These are phyloP conservation scores for Erynnis tages DNA, from an alignment of 2,888 invertebrate genomes.

Conservation along the genomic window DNA sequence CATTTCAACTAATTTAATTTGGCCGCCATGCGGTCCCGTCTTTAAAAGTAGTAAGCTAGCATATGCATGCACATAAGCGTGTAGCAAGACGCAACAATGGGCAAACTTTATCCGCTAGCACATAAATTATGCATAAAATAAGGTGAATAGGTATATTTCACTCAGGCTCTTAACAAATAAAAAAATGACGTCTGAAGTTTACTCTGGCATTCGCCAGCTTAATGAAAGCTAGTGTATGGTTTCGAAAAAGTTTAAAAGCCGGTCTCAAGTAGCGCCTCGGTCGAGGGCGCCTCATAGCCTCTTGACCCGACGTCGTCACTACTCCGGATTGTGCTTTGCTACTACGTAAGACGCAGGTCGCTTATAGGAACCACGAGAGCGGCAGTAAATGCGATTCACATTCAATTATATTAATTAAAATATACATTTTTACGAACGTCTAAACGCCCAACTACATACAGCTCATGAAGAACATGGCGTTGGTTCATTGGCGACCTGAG, in stretches of 20 bases:
- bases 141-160: conserved; percentile 23
- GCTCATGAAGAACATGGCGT: too few species aligned
- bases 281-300: conserved; percentile 67
- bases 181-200: conserved; percentile 41
- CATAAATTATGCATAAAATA: conserved; percentile 26
- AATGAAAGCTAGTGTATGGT: conserved; percentile 65
- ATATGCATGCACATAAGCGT: background rate
- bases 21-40: background rate
- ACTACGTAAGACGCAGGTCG: background rate
- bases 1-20: conserved; percentile 6
- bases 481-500: too few species aligned
- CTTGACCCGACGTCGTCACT: conserved; percentile 55
- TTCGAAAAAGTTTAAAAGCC: conserved; percentile 69
- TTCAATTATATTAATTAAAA: too few species aligned
- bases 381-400: background rate
- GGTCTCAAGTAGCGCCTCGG: conserved; percentile 58
- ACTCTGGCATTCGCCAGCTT: conserved; percentile 52
- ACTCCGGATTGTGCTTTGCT: conserved; percentile 15
- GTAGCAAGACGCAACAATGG: conserved; percentile 21
- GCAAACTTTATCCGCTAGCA: conserved; percentile 11
- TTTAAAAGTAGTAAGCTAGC: background rate
- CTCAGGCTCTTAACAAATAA: conserved; percentile 13
- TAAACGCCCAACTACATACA: too few species aligned
- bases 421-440: too few species aligned
- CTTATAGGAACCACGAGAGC: background rate